These are phyloP conservation scores for Patagioenas fasciata DNA, from an alignment of 2,113 vertebrate genomes.

Conservation along the genomic window DNA sequence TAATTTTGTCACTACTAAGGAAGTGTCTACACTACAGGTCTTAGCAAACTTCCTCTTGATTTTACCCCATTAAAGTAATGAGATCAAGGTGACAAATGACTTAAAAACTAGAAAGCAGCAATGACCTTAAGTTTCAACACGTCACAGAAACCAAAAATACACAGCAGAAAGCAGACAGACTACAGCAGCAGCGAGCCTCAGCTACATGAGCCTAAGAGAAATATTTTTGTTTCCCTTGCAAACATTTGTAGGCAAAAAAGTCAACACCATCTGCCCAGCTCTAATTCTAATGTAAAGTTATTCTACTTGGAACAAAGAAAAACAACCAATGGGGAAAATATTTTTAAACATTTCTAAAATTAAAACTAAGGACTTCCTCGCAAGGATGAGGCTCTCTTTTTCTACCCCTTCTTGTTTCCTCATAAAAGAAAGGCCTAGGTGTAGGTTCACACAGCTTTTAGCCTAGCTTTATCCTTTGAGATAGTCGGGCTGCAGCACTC, in stretches of 20 bases:
- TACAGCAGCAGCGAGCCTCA: background rate
- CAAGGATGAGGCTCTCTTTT: background rate
- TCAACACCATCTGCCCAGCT: slow-evolving; percentile 39
- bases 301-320: slow-evolving; percentile 21
- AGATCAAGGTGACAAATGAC: background rate
- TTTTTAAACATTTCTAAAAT: slow-evolving; percentile 5
- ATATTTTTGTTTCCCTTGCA: slow-evolving; percentile 48
- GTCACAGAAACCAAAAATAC: background rate
- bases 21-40: background rate
- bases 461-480: background rate
- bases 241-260: slow-evolving; percentile 21
- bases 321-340: background rate
- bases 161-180: background rate
- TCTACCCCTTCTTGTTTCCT: background rate
- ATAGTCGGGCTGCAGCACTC: background rate
- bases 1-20: background rate
- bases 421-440: background rate
- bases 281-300: slow-evolving; percentile 48
- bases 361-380: background rate
- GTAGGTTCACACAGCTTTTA: background rate
- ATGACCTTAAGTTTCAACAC: background rate
- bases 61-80: background rate
- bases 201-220: background rate
- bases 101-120: background rate
- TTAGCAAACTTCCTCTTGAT: background rate